Conservation (phyloP, 2,113 vertebrate species). For the Sarotherodon lohbergeri region DNA sequence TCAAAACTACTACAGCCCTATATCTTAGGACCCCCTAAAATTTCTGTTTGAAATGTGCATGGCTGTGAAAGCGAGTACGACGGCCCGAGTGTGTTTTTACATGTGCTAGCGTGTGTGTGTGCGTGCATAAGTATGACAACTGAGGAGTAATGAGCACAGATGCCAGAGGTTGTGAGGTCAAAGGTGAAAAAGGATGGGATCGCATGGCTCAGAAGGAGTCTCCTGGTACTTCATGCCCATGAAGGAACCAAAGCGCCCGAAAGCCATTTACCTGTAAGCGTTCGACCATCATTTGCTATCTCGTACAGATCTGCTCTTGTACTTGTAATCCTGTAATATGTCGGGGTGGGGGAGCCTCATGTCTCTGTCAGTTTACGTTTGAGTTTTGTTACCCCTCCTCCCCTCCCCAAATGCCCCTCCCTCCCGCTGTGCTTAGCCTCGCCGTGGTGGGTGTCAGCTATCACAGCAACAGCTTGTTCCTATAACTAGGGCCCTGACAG, state of each 20-base stretch:
- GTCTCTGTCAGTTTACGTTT: conserved; percentile 6
- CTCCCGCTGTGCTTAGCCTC: conserved; percentile 25
- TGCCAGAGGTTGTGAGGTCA: conserved; percentile 76
- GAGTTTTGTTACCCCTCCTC: conserved; percentile 5
- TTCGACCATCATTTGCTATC: background rate
- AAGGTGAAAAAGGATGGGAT: conserved; percentile 74
- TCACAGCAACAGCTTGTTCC: conserved; percentile 80
- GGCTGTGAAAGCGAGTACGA: background rate
- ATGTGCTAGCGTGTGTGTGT: conserved; percentile 41
- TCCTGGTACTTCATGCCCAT: conserved; percentile 37
- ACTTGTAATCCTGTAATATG: background rate
- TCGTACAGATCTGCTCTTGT: background rate
- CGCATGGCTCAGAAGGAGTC: conserved; percentile 63
- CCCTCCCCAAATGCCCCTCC: background rate
- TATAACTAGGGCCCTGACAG: conserved; percentile 77
- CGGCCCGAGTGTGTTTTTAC: conserved; percentile 29
- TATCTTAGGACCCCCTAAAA: conserved; percentile 14
- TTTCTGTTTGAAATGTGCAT: background rate
- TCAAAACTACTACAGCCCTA: background rate
- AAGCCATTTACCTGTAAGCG: background rate
- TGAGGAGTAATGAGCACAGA: conserved; percentile 80
- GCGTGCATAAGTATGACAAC: conserved; percentile 66
- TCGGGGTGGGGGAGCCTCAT: background rate
- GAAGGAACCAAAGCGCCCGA: conserved; percentile 24
- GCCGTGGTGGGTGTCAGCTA: conserved; percentile 74